Conservation (phyloP, 1,140 invertebrate genomes). For the Pogonus chalceus region DNA sequence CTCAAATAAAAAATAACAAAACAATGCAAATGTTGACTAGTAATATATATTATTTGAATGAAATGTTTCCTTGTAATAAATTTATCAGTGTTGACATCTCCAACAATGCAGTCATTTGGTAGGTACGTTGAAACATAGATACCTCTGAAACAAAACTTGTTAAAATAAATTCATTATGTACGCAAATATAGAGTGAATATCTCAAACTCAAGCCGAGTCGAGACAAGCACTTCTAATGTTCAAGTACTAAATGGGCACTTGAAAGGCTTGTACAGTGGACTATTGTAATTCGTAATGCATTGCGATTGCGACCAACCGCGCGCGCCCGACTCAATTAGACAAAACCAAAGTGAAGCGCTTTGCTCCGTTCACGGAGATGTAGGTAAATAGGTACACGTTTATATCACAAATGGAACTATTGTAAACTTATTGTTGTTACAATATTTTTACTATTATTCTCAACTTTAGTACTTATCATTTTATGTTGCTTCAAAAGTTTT, state of each 20-base stretch:
- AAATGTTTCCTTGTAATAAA: neutral
- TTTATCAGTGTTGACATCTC: neutral
- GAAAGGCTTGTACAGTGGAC: neutral
- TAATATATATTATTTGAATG: neutral
- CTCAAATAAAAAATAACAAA: slow-evolving; percentile 1
- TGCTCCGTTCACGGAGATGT: too few species aligned
- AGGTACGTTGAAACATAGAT: neutral
- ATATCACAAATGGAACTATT: too few species aligned
- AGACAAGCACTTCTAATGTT: neutral
- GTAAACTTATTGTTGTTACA: too few species aligned
- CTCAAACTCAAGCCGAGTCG: too few species aligned
- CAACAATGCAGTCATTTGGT: neutral
- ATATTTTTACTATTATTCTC: too few species aligned
- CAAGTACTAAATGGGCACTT: neutral
- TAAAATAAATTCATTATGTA: neutral
- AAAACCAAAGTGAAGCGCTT: too few species aligned
- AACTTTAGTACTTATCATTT: too few species aligned
- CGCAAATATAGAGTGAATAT: neutral
- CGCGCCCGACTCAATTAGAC: too few species aligned
- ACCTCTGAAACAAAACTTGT: neutral
- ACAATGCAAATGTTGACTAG: neutral
- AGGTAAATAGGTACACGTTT: too few species aligned
- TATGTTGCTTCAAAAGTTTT: too few species aligned
- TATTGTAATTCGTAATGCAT: neutral
- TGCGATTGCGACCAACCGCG: too few species aligned